Base-by-base conservation (phyloP, 2,888 invertebrate genomes). In the Chymomyza fuscimana region DNA sequence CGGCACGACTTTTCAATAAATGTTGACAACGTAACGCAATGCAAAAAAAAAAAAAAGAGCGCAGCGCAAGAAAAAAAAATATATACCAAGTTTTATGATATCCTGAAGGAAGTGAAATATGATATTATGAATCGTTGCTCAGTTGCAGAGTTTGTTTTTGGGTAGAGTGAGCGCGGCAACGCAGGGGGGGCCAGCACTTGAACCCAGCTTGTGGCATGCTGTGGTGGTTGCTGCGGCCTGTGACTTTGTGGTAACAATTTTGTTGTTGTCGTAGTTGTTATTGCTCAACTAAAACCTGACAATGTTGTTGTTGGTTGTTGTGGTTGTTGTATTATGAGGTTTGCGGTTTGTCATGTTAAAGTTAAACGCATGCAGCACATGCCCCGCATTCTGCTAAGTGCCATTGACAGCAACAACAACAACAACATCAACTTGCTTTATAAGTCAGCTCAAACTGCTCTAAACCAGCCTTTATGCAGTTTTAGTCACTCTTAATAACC, bases 1-100 rank as follows among this genome's bases (percentile, higher is more conserved):
- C 89, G 88, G 91, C 91, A 91, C 91, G 91, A 91, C 89, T 91
- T 91, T 90, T 91, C 92, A 91, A 91, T 91, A 91, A 91, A 91
- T 90, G 92, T 91, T 91, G 91, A 91, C 91, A 92, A 89, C 89
- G 79, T 69, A 75, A 80, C 77, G 82, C 82, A 86, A 86, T 82
- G 85, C 76, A 78, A 81, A 85, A 87, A 46, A 10, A 46, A 46
- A 10, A 12, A 46, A 12, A 12, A 32, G 32, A 12, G 40, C 40
- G 40, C 10, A 5, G 40, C 40, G 40, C 10, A 40, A 40, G 10
- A 46, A 46, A 46, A 46, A 40, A 46, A 46, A 5, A 46, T 12
- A 46, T 12, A 12, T 12, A 46, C 40, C 40, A 46, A 90, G 90
- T 90, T 91, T 90, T 91, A 91, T 91, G 91, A 90, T 91, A 90